These are phyloP conservation scores for Malacoctenus gilli DNA, from an alignment of 2,797 vertebrate genomes.

Conservation along the genomic window DNA sequence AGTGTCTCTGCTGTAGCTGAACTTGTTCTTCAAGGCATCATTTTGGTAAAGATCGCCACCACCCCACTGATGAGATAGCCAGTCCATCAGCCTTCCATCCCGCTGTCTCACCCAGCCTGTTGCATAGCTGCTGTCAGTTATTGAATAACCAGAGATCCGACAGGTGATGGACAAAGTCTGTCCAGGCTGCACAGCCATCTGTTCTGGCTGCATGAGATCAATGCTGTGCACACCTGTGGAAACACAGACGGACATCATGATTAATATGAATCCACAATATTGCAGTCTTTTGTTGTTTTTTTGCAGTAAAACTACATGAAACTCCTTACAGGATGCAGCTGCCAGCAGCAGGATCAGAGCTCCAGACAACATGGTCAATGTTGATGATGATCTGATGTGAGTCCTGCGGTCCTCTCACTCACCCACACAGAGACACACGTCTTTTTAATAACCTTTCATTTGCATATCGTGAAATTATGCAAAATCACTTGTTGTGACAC, in stretches of 20 bases:
- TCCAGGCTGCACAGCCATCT: conserved; percentile 4
- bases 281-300: conserved; percentile 4
- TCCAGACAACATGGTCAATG: conserved; percentile 4
- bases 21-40: conserved; percentile 16
- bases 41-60: background rate
- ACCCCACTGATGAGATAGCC: background rate
- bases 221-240: conserved; percentile 47
- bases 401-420: background rate
- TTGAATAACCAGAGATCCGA: conserved; percentile 17
- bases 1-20: background rate
- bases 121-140: conserved; percentile 11
- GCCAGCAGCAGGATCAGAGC: conserved; percentile 9
- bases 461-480: no score
- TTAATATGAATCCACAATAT: no score
- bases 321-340: conserved; percentile 4
- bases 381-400: background rate
- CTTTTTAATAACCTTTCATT: background rate
- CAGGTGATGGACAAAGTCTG: conserved; percentile 6
- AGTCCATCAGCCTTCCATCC: conserved; percentile 17
- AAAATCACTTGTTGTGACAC: no score
- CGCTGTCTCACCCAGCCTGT: conserved; percentile 19
- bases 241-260: conserved; percentile 20
- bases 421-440: background rate
- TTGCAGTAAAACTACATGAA: background rate
- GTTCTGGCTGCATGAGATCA: conserved; percentile 19